Evolutionary conservation across 2,113 vertebrate species (phyloP).

Genomic region (Salminus brasiliensis): DNA sequence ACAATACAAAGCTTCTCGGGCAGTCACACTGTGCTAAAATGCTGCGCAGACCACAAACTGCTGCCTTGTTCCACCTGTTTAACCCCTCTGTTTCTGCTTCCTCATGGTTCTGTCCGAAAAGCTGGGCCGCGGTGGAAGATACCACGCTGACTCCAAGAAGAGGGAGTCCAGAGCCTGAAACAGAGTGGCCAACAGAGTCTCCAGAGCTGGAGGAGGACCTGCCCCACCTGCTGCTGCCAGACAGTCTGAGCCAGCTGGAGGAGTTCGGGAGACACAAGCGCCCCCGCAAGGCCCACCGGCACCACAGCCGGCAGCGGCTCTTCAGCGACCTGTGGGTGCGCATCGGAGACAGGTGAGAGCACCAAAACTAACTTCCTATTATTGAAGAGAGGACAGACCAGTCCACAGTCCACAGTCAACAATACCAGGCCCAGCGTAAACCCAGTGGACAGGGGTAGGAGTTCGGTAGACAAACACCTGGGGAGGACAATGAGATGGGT

Average conservation of each 20-base stretch:
- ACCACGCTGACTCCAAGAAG: slow-evolving; percentile 37
- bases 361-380: no score
- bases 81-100: neutral
- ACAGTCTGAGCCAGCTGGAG: slow-evolving; percentile 97
- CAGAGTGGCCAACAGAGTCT: slow-evolving; percentile 61
- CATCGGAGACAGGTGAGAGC: slow-evolving; percentile 91
- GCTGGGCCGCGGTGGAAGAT: slow-evolving; percentile 38
- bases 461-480: no score
- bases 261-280: slow-evolving; percentile 94
- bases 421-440: no score
- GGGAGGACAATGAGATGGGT: no score
- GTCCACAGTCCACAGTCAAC: no score
- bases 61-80: neutral
- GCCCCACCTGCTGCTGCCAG: slow-evolving; percentile 89
- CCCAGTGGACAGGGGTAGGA: no score
- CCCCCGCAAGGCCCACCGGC: slow-evolving; percentile 84
- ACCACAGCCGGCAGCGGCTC: slow-evolving; percentile 83
- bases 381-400: no score
- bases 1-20: no score
- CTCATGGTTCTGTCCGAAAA: slow-evolving; percentile 47
- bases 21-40: no score
- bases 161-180: slow-evolving; percentile 43
- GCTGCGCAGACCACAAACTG: no score
- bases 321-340: slow-evolving; percentile 99
- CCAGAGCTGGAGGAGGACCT: slow-evolving; percentile 74